phyloP scores from a whole-genome alignment of 1,140 invertebrate genomes.

The Eumeta japonica region DNA sequence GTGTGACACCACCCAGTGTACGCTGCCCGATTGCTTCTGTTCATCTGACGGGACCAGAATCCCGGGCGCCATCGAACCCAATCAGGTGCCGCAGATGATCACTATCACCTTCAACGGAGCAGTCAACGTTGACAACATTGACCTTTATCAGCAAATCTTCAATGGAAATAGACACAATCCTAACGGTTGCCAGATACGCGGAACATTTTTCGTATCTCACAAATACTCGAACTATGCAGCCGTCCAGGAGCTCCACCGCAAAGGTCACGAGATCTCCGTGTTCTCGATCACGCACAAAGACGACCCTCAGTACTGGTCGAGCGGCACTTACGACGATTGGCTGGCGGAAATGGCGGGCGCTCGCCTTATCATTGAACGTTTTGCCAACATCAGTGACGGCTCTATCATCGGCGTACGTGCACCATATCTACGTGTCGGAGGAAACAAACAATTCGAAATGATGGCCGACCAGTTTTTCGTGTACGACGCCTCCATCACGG shows the following conservation, averaged over 20 bases:
- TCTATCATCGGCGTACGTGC: constrained; percentile 86
- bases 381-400: constrained; percentile 88
- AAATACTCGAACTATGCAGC: constrained; percentile 95
- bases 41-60: constrained; percentile 89
- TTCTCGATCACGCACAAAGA: constrained; percentile 94
- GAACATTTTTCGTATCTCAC: constrained; percentile 95
- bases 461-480: constrained; percentile 94
- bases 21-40: constrained; percentile 90
- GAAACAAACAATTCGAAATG: constrained; percentile 94
- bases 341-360: constrained; percentile 94
- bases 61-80: constrained; percentile 77
- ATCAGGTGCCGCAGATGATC: constrained; percentile 90
- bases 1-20: constrained; percentile 85
- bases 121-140: constrained; percentile 91
- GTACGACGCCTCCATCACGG: constrained; percentile 92
- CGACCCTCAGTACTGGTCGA: constrained; percentile 85
- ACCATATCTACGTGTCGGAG: constrained; percentile 87
- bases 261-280: constrained; percentile 90
- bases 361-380: constrained; percentile 81
- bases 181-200: constrained; percentile 90
- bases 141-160: constrained; percentile 88
- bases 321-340: constrained; percentile 88
- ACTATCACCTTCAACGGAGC: constrained; percentile 93
- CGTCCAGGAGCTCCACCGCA: constrained; percentile 86
- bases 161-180: constrained; percentile 83